Evolutionary conservation across 2,888 invertebrate species (phyloP), one percentile per base, ranked within the genome.

Genomic region (Dione vanillae): DNA sequence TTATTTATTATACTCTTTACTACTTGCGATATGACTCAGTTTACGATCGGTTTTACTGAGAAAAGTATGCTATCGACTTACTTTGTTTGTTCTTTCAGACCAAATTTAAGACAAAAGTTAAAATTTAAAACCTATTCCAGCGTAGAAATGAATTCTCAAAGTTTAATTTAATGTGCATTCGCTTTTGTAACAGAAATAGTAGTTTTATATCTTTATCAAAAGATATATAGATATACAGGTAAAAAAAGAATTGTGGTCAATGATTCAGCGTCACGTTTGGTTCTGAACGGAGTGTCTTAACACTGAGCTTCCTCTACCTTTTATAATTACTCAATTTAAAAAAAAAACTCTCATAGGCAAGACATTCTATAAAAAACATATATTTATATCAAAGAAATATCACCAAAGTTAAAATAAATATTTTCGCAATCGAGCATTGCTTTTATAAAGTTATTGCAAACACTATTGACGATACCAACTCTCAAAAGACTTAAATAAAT

Each of bases 1-100:
- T 61, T 20, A 43, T 61, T 61, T 61, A 61, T 61, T 45, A 61
- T n/a, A 45, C 45, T 35, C 35, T 27, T 61, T 61, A 61, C 27
- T n/a, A 43, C 14, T 27, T 10, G 27, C 61, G n/a, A 61, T 61
- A n/a, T n/a, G 14, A 61, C 61, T 12, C 1, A 16, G 41, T 61
- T 61, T 61, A 61, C 27, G 45, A 45, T 20, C 61, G 45, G 45
- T 61, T 61, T 45, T 45, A 45, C 61, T 16, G 45, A 45, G 27
- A 35, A 61, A 27, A 45, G 45, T 58, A 41, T 43, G 43, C 27
- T 61, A 45, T 61, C 45, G 43, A 45, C 20, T 12, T 27, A 45
- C 61, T 61, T 27, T 64, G 37, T 40, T 64, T 64, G 20, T 49
- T 49, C n/a, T 49, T 40, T 1, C 12, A 51, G 47, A 49, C 37